Base-by-base conservation (phyloP, 1,140 invertebrate species). In the Hyles euphorbiae region DNA sequence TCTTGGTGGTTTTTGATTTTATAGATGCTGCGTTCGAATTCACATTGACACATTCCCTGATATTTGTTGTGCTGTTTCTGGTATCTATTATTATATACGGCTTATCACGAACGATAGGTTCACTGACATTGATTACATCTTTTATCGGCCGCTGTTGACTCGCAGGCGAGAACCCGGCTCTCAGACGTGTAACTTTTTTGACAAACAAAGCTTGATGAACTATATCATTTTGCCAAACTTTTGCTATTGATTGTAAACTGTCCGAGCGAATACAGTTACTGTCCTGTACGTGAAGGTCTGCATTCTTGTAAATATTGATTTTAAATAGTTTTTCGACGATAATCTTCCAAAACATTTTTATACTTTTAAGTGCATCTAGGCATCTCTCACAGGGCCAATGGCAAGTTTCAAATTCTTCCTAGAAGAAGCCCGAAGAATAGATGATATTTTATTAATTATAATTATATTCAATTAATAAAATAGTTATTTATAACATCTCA, bases 281-380 rank as follows among this genome's bases (percentile, higher is more conserved):
- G 54, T 49, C 58, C 48, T 68, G 3, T 3, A 11, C 10, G 5
- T 50, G 50, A 54, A 64, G 64, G 0, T 76, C 53, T 44, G 73
- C 61, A 34, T 54, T 56, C 58, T 67, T 81, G 5, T 69, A 52
- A 51, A 81, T 51, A 12, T 71, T 67, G 22, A 88, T 60, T 53
- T 75, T 67, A 47, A 87, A 82, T 54, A 87, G 60, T 72, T 74
- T 86, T 55, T 87, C 78, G 36, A 78, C 40, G 9, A 88, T 76
- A 56, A 86, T 74, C 65, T 76, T 83, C 86, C 86, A 88, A 70
- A 87, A 79, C 70, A 86, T 76, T 68, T 82, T 86, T n/a, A 88
- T 77, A 50, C 71, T 77, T 65, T 86, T 87, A 3, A 88, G 62
- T 22, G 79, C 74, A 34, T 81, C 78, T 40, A 87, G 65, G 60